Base-by-base conservation (phyloP, 2,113 vertebrate species). In the Podiceps cristatus region DNA sequence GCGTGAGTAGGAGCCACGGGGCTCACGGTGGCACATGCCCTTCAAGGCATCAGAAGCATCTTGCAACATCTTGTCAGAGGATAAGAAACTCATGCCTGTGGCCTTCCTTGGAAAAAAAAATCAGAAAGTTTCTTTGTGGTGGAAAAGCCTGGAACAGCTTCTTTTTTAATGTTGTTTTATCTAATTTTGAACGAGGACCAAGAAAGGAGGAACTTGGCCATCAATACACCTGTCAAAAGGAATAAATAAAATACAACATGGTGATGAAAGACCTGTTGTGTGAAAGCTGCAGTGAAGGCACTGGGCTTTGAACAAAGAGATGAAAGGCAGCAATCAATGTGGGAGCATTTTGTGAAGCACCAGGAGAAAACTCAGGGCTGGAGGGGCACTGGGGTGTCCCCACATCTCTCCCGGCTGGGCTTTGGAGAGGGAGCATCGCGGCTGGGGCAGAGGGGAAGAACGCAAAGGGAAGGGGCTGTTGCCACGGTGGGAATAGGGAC, bases 251-350 rank as follows among this genome's bases (percentile, higher is more conserved):
- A 78, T 10, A 13, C 66, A 75, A 62, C 0, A 3, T 59, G 42
- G n/a, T 85, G 92, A 82, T 92, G 88, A 96, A 96, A 96, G 82
- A 96, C 89, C 89, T 95, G 93, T 90, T 96, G 95, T 88, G 68
- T 28, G 62, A 92, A 88, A 73, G 82, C 89, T 64, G 66, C 55
- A 78, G 55, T 2, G 2, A 62, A 90, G 73, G 58, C 92, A 78
- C 20, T 0, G 0, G 50, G 80, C 96, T 94, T 95, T 93, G 82
- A 93, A 90, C 72, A 86, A 86, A 78, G 90, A 94, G 88, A 88
- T 88, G 69, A 86, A 88, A 97, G 95, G 79, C 86, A 64, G 52
- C 8, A 49, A 95, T 97, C 94, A 55, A 91, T 90, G 72, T 11
- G 18, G 27, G 67, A 87, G 63, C 24, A 0, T 83, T 92, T 76